These are phyloP conservation scores for Pterostichus madidus DNA, from an alignment of 2,888 invertebrate species.

Conservation along the genomic window DNA sequence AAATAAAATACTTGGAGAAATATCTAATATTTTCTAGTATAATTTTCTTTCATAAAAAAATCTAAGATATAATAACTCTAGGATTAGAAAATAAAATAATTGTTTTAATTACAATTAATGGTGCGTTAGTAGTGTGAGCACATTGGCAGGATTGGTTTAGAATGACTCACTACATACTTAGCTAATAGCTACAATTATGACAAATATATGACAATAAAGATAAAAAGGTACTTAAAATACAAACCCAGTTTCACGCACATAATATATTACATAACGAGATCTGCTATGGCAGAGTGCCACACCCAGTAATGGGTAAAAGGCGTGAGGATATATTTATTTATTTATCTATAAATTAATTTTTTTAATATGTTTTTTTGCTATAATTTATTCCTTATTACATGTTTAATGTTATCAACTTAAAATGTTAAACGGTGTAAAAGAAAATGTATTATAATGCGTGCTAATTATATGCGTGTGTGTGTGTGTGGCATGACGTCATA, in stretches of 20 bases:
- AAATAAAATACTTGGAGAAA: too few relatives aligned
- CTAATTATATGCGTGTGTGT: constrained; percentile 36
- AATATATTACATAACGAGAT: too few relatives aligned
- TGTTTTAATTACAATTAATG: constrained; percentile 65
- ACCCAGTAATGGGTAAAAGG: background rate
- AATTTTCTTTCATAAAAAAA: too few relatives aligned
- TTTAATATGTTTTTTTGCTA: too few relatives aligned
- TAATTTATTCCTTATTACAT: too few relatives aligned
- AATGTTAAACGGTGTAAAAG: background rate
- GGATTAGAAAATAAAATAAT: constrained; percentile 47
- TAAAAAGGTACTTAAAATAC: too few relatives aligned
- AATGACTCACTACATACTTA: constrained; percentile 15
- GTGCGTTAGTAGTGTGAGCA: constrained; percentile 31
- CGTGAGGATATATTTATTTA: too few relatives aligned
- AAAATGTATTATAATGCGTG: constrained; percentile 18
- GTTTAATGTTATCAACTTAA: constrained; percentile 26
- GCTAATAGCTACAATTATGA: constrained; percentile 23
- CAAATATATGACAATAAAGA: constrained; percentile 3
- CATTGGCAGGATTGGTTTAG: constrained; percentile 3
- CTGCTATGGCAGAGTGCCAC: background rate
- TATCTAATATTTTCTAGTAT: too few relatives aligned
- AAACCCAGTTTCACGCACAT: too few relatives aligned
- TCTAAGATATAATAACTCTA: constrained; percentile 34
- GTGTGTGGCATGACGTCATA: background rate
- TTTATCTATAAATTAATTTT: background rate